Evolutionary conservation across 2,888 invertebrate species (phyloP).

Genomic region (Pristionchus fissidentatus): DNA sequence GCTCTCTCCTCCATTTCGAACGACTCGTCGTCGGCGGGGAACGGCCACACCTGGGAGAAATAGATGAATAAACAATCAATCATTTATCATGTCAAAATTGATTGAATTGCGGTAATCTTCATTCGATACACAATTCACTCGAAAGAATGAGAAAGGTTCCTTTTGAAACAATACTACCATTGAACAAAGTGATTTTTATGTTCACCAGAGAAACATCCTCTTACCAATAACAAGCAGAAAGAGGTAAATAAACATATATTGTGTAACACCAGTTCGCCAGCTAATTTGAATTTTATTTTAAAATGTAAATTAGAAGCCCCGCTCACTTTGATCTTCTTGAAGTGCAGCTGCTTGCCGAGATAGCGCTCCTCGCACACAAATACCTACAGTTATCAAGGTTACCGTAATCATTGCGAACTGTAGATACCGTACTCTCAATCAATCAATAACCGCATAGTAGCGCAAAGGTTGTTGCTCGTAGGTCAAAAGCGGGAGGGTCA

Average conservation of each 20-base stretch:
- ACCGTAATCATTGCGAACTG: background rate
- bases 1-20: conserved; percentile 83
- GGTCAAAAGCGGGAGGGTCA: too few species aligned
- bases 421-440: background rate
- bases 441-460: background rate
- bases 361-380: conserved; percentile 97
- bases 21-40: conserved; percentile 77
- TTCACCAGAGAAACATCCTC: background rate
- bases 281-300: background rate
- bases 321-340: conserved; percentile 87
- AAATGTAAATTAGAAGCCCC: background rate
- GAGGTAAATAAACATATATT: background rate
- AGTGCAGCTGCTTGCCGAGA: conserved; percentile 87
- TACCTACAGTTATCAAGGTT: conserved; percentile 81
- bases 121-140: background rate
- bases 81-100: background rate
- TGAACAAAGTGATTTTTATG: background rate
- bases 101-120: background rate
- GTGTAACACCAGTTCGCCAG: background rate
- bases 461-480: too few species aligned
- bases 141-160: background rate
- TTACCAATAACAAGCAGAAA: background rate
- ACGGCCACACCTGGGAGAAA: conserved; percentile 66
- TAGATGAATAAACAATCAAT: too few species aligned
- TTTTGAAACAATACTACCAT: background rate